These are phyloP conservation scores for Pangasius djambal DNA, from an alignment of 2,797 vertebrate species.

Conservation along the genomic window DNA sequence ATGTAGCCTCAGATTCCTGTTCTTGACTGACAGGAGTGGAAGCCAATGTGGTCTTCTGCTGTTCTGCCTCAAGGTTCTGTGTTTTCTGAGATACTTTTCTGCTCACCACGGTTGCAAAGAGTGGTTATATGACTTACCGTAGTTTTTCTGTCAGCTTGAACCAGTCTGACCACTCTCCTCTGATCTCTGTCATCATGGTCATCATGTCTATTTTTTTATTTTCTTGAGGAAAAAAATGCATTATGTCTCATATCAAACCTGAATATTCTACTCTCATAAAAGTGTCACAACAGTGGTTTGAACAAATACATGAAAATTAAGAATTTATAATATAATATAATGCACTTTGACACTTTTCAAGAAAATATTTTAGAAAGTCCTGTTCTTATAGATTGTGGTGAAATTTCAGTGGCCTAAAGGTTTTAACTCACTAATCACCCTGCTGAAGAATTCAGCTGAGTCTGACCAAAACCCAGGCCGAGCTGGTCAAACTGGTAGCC, in stretches of 20 bases:
- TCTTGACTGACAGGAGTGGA: neutral
- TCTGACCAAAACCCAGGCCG: neutral
- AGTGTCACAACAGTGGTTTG: neutral
- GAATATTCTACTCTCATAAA: neutral
- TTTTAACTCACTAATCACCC: too few species aligned
- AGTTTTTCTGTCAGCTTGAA: neutral
- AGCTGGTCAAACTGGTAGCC: neutral
- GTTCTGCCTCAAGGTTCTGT: neutral
- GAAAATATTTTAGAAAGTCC: too few species aligned
- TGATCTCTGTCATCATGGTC: neutral
- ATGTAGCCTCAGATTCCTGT: neutral
- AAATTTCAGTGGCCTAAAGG: too few species aligned
- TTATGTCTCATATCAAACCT: neutral
- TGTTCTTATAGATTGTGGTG: too few species aligned
- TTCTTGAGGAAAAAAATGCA: neutral
- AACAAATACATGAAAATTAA: neutral
- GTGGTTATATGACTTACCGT: neutral
- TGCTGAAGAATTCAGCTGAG: neutral
- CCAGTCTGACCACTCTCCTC: neutral
- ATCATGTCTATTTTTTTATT: neutral
- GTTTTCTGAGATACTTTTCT: neutral
- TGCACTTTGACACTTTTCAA: too few species aligned
- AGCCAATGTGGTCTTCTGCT: neutral
- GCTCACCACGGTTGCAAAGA: neutral
- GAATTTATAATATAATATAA: too few species aligned